A percentile compares a stretch with the other conserved stretches of the same genome.
Evolutionary conservation across 2,888 invertebrate genomes (phyloP).

Genomic region (Myopa testacea): DNA sequence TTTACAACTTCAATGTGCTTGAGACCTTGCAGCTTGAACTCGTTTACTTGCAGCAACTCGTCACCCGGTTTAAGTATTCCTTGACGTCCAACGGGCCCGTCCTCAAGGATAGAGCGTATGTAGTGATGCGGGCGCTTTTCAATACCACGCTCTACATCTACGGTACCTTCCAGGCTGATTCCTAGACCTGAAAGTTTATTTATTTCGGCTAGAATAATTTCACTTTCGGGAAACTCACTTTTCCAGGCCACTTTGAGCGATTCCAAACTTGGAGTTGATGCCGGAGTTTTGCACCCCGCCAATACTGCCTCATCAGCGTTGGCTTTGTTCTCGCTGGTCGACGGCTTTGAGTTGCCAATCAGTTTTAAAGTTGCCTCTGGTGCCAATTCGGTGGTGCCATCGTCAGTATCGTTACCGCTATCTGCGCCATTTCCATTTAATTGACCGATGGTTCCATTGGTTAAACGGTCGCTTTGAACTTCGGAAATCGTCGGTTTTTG

Average conservation of each 20-base stretch:
- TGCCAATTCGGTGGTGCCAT: conserved; percentile 51
- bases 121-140: conserved; percentile 99
- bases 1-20: conserved; percentile 97
- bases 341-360: conserved; percentile 43
- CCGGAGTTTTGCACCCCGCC: conserved; percentile 50
- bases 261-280: conserved; percentile 75
- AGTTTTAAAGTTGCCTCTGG: conserved; percentile 18
- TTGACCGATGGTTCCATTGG: conserved; percentile 47
- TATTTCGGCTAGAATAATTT: conserved; percentile 92
- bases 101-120: conserved; percentile 93
- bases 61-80: conserved; percentile 93
- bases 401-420: conserved; percentile 56
- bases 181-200: conserved; percentile 94
- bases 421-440: conserved; percentile 38
- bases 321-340: conserved; percentile 49
- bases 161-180: conserved; percentile 97
- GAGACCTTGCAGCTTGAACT: conserved; percentile 88
- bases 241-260: conserved; percentile 85
- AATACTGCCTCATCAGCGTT: conserved; percentile 27
- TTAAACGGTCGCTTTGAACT: conserved; percentile 32
- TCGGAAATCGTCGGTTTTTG: conserved; percentile 46
- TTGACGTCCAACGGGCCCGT: conserved; percentile 95
- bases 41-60: conserved; percentile 96
- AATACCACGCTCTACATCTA: conserved; percentile 96
- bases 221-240: conserved; percentile 82